Evolutionary conservation across 2,113 vertebrate genomes (phyloP), one percentile per base, ranked within the genome.

Genomic region (Oophaga pumilio): DNA sequence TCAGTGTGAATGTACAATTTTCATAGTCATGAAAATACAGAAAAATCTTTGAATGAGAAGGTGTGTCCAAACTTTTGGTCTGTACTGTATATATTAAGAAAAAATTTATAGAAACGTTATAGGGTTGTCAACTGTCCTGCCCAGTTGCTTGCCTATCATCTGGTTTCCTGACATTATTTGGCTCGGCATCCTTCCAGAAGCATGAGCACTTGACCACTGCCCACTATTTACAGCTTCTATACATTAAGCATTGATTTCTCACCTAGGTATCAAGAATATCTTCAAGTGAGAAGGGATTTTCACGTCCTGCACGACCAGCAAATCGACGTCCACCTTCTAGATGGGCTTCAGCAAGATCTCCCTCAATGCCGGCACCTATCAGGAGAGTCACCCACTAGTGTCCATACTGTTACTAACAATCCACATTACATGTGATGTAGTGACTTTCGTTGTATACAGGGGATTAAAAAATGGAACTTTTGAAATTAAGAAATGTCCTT

Each of bases 281-380:
- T 78, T 91, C 93, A 0, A 86, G 74, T 84, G 94, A 94, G 90
- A 99, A 94, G 93, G 95, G 94, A 88, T 99, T 99, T 93, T 96
- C 96, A 3, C 95, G 97, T 85, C 98, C 97, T 0, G 95, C 97
- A 49, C 93, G 96, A 90, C 98, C 98, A 85, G 95, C 97, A 86
- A 97, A 98, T 90, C 94, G 96, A 68, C 96, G 98, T 84, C 94
- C 95, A 13, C 98, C 98, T 52, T 97, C 98, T 71, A 94, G 98
- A 90, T 99, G 98, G 98, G 97, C 97, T 90, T 88, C 89, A 90
- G 88, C 87, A 92, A 26, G 88, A 90, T 90, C 69, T 71, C 84
- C 74, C 13, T 82, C 83, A 74, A 85, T 81, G 56, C 60, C 87
- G 81, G 10, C 62, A 78, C 56, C 0, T 66, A 91, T 57, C 8